Evolutionary conservation across 2,113 vertebrate species (phyloP).

Genomic region (Gobius niger): DNA sequence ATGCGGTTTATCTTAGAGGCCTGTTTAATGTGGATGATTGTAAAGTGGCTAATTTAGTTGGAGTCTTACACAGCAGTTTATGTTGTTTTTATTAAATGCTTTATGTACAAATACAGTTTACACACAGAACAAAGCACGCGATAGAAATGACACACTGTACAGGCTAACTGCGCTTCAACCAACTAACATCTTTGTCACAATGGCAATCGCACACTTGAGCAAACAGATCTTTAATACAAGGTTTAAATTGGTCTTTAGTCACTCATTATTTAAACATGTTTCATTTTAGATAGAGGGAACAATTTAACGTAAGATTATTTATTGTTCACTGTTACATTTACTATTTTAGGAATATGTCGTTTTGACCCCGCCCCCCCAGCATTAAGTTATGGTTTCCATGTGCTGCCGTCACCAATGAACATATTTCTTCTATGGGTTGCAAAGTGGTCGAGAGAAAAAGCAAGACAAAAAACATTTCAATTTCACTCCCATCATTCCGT

Average conservation of each 20-base stretch:
- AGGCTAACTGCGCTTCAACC: conserved; percentile 86
- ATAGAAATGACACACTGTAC: conserved; percentile 89
- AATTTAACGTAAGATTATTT: conserved; percentile 51
- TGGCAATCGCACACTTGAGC: conserved; percentile 86
- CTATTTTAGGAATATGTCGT: no score
- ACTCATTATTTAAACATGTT: conserved; percentile 58
- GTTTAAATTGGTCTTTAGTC: conserved; percentile 59
- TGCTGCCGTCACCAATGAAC: conserved; percentile 40
- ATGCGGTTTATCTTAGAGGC: neutral
- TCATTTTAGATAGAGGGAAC: conserved; percentile 78
- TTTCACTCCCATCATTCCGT: neutral
- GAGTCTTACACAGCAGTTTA: conserved; percentile 96
- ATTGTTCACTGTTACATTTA: conserved; percentile 7
- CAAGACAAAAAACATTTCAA: neutral
- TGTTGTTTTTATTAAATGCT: conserved; percentile 87
- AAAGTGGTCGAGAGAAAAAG: neutral
- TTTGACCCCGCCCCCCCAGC: no score
- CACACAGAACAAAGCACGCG: conserved; percentile 94
- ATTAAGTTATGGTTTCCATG: conserved; percentile 27
- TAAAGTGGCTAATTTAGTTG: conserved; percentile 80
- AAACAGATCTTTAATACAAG: conserved; percentile 82
- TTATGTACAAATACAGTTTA: conserved; percentile 99
- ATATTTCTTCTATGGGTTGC: conserved; percentile 11
- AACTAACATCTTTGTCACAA: conserved; percentile 91
- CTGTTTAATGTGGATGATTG: conserved; percentile 14